Conservation (phyloP, 2,888 invertebrate species). For the Odontomyia ornata region DNA sequence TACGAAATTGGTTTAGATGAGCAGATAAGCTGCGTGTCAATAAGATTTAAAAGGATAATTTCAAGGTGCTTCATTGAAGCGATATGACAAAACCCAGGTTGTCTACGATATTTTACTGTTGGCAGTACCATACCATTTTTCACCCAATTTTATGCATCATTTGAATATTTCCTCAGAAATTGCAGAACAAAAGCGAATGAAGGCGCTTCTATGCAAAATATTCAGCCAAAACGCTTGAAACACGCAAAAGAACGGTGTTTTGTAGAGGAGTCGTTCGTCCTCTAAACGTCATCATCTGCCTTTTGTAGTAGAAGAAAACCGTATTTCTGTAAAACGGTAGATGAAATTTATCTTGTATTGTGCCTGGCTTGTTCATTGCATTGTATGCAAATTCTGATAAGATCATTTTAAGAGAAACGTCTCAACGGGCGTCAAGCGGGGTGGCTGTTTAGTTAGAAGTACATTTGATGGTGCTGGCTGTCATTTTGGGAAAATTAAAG, state of each 20-base stretch:
- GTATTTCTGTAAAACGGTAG: neutral
- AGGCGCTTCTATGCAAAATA: conserved; percentile 18
- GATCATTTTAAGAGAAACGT: conserved; percentile 34
- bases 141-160: conserved; percentile 50
- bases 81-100: too few relatives aligned
- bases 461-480: neutral
- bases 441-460: conserved; percentile 9
- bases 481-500: too few relatives aligned
- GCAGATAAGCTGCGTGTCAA: too few relatives aligned
- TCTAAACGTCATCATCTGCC: neutral
- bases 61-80: too few relatives aligned
- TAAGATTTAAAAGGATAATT: too few relatives aligned
- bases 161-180: conserved; percentile 50
- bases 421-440: neutral
- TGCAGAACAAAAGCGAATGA: conserved; percentile 46
- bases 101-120: too few relatives aligned
- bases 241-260: neutral
- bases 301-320: neutral
- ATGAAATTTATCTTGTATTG: neutral
- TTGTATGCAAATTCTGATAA: conserved; percentile 49
- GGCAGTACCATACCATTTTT: neutral
- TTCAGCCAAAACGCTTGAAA: neutral
- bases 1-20: too few relatives aligned
- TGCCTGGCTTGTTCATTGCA: conserved; percentile 24
- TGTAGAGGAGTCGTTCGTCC: neutral